phyloP scores from a whole-genome alignment of 2,888 invertebrate species.

The Calameuta idolon region DNA sequence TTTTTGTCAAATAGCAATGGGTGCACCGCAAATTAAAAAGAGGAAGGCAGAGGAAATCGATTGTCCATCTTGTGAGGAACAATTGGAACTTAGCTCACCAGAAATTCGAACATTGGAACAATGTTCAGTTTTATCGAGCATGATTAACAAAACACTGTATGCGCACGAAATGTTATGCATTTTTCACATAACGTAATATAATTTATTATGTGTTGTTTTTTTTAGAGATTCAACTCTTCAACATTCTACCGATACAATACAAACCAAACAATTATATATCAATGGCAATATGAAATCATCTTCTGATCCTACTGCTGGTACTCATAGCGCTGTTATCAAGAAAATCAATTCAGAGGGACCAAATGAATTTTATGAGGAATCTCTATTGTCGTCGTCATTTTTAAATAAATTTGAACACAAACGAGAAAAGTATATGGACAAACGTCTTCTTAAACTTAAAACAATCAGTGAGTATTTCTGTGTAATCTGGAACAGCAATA shows the following conservation, averaged over 20 bases:
- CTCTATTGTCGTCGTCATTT: slow-evolving; percentile 25
- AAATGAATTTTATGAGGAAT: slow-evolving; percentile 29
- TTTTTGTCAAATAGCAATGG: slow-evolving; percentile 36
- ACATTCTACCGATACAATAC: slow-evolving; percentile 32
- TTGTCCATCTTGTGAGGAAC: slow-evolving; percentile 18
- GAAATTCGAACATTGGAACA: slow-evolving; percentile 49
- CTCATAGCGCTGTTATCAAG: slow-evolving; percentile 26
- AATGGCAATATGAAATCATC: slow-evolving; percentile 41
- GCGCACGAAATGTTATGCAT: slow-evolving; percentile 18
- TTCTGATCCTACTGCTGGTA: slow-evolving; percentile 32
- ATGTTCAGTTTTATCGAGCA: slow-evolving; percentile 52
- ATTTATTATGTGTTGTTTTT: not conserved
- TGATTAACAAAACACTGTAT: slow-evolving; percentile 55
- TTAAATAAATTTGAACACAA: slow-evolving; percentile 31
- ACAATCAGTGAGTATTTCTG: slow-evolving; percentile 44
- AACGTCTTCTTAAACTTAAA: slow-evolving; percentile 46
- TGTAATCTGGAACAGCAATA: not conserved
- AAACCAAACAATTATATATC: slow-evolving; percentile 38
- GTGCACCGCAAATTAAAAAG: slow-evolving; percentile 36
- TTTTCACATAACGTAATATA: not conserved
- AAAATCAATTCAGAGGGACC: slow-evolving; percentile 22
- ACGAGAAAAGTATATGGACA: slow-evolving; percentile 33
- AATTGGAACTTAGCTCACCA: slow-evolving; percentile 25
- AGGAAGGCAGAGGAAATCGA: slow-evolving; percentile 25
- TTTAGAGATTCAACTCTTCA: slow-evolving; percentile 36